phyloP scores from a whole-genome alignment of 2,113 vertebrate species.

The Protobothrops flavoviridis region DNA sequence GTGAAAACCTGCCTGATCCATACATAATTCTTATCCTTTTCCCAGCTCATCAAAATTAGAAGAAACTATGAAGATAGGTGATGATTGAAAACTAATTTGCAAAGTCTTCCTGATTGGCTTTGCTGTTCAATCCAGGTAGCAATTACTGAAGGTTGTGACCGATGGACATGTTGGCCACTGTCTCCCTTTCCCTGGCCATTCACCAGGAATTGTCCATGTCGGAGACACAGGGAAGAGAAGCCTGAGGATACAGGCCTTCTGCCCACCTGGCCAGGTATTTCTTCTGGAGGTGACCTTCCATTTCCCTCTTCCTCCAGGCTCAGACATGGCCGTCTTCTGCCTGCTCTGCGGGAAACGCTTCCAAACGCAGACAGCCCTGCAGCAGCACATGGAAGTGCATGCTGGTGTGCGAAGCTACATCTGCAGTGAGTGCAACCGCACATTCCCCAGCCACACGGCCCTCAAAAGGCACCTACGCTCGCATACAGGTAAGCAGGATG shows the following conservation, averaged over 20 bases:
- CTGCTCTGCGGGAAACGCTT: constrained; percentile 97
- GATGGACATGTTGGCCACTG: neutral
- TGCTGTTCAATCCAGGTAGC: neutral
- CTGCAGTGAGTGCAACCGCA: constrained; percentile 98
- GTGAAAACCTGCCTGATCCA: neutral
- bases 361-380: constrained; percentile 92
- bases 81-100: neutral
- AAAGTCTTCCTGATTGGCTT: neutral
- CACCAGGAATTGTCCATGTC: neutral
- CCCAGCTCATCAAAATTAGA: neutral
- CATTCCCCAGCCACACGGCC: constrained; percentile 97
- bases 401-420: constrained; percentile 97
- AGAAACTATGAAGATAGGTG: neutral
- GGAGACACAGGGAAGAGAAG: neutral
- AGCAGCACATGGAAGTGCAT: constrained; percentile 99
- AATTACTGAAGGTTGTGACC: neutral
- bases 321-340: constrained; percentile 98
- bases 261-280: neutral
- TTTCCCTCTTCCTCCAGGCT: constrained; percentile 70
- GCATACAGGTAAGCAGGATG: constrained; percentile 84
- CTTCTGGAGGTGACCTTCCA: neutral
- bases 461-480: constrained; percentile 98
- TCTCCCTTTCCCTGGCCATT: neutral
- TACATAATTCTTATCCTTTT: neutral
- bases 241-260: neutral